phyloP scores from a whole-genome alignment of 2,797 vertebrate species.

The Taeniopygia guttata region DNA sequence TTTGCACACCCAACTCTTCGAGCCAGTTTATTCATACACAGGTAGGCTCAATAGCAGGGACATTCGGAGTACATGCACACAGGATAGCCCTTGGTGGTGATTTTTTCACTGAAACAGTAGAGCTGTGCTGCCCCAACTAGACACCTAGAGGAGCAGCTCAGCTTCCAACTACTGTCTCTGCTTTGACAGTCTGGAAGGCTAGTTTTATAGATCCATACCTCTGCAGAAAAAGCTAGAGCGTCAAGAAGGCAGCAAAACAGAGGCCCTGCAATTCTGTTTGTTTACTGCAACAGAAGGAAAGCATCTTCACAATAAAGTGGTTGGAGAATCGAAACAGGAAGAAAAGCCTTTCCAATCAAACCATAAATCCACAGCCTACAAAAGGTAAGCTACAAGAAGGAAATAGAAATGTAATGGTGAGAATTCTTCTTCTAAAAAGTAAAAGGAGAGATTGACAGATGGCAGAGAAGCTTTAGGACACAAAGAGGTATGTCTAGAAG shows the following conservation, averaged over 20 bases:
- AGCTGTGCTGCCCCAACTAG: background rate
- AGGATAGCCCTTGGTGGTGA: background rate
- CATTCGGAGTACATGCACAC: accelerated
- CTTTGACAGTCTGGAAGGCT: background rate
- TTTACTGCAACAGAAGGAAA: background rate
- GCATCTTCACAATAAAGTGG: background rate
- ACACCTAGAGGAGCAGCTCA: background rate
- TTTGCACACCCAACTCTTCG: background rate
- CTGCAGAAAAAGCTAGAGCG: background rate
- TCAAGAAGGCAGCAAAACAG: background rate
- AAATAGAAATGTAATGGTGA: background rate
- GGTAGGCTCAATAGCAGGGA: background rate
- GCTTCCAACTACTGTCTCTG: background rate
- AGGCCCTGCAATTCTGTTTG: background rate
- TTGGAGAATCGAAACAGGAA: background rate
- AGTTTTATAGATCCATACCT: background rate
- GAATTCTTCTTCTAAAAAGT: background rate
- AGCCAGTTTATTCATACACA: background rate
- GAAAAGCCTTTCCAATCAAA: background rate
- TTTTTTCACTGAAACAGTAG: background rate
- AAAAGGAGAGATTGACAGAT: background rate
- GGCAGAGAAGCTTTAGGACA: background rate
- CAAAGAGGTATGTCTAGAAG: background rate
- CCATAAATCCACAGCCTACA: background rate
- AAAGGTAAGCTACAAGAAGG: background rate